Evolutionary conservation across 2,797 vertebrate genomes (phyloP), one percentile per base, ranked within the genome.

Genomic region (Mallotus villosus): DNA sequence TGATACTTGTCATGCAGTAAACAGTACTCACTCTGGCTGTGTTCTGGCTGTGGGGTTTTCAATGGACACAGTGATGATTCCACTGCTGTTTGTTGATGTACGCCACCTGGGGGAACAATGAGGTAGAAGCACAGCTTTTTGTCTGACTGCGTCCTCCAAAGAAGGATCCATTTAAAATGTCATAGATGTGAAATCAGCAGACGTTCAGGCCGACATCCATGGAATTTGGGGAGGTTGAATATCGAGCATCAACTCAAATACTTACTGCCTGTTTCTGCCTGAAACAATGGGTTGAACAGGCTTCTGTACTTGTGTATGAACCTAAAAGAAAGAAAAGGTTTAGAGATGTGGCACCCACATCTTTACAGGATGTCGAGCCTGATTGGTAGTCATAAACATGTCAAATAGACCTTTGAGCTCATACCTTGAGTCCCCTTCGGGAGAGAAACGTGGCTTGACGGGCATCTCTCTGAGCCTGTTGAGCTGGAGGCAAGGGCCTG

Each of bases 381-480:
- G 9, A n/a, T 24, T 8, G 19, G 29, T 25, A 51, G 4, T 55
- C 16, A 32, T 21, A 14, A 32, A 21, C 7, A 8, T 5, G 25
- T 32, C 49, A 27, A 4, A 29, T 14, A 29, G 11, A 46, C 19
- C 9, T 17, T 4, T 19, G 9, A 17, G 3, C n/a, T 8, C 14
- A 62, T 91, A 98, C 97, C 95, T 98, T 97, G 66, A 99, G 89
- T 72, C 97, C 97, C 84, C 97, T 94, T 85, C 90, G 94, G 80
- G 94, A 95, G 51, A 99, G 94, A 87, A 97, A 99, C 0, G 95
- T 98, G 85, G 97, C 96, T 85, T 99, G 97, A 29, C 97, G 94
- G 2, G 92, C 93, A 29, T 98, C 96, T 80, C 94, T 95, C 88
- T 95, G 96, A 6, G 79, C 73, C 81, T 93, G 91, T 58, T 86